Base-by-base conservation (phyloP, 1,140 invertebrate genomes). In the Oedothorax gibbosus region DNA sequence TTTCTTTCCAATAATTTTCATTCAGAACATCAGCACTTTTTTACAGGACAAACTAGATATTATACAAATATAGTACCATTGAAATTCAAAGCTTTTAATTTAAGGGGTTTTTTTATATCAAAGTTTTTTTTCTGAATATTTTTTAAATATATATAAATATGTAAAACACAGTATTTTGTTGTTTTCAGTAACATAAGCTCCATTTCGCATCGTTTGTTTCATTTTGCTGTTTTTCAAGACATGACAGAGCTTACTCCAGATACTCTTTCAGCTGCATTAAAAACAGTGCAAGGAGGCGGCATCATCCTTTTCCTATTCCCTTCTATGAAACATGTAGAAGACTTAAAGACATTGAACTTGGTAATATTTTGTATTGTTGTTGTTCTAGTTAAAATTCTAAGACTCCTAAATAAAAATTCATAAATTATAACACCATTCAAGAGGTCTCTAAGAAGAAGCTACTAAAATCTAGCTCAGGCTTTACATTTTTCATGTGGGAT, bases 181-280 rank as follows among this genome's bases (percentile, higher is more conserved):
- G n/a, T 51, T 60, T 56, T 10, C 54, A 87, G 87, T 85, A 98
- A 99, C 90, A 99, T 98, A 10, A 97, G 99, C 89, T 97, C 97
- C 88, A 99, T 99, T 89, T 92, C 99, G 0, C 98, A 99, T 77
- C 97, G 98, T 86, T 99, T 98, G 0, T 99, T 95, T 91, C 86
- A 87, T 12, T 86, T 88, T 86, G 78, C 87, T 54, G 83, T 89
- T 85, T 91, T 91, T 15, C 89, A 97, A 94, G 98, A 99, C 91
- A 99, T 99, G 92, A 98, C 99, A 92, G 98, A 98, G 3, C 88
- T 99, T 0, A 99, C 98, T 18, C 98, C 99, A 8, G 99, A 99
- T 91, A 92, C 99, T 65, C 91, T 99, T 88, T 98, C 98, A 0
- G 91, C 98, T 86, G 99, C 98, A 11, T 94, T 99, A 87, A 98